Percentiles rank a stretch among this genome's conserved stretches.
phyloP scores from a whole-genome alignment of 2,113 vertebrate species.

The Sorex fumeus region DNA sequence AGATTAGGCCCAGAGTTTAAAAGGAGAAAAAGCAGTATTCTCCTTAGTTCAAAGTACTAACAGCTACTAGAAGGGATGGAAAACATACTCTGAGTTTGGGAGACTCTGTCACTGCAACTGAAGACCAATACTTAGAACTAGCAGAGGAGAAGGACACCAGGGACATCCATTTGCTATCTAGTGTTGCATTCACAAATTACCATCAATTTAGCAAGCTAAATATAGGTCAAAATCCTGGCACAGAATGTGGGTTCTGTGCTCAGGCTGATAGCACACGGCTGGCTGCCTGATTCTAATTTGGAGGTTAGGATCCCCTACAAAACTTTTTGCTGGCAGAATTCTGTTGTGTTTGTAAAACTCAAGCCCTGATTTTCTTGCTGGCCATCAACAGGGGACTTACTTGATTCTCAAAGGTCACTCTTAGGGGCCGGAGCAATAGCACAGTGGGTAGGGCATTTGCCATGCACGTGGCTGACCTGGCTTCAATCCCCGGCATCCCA shows the following conservation, averaged over 20 bases:
- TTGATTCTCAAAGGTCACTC: background rate
- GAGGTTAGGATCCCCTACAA: background rate
- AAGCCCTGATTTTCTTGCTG: background rate
- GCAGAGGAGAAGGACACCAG: background rate
- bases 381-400: background rate
- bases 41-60: background rate
- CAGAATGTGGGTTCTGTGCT: background rate
- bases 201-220: background rate
- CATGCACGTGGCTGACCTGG: too few species aligned
- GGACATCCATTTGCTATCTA: background rate
- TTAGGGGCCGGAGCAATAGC: too few species aligned
- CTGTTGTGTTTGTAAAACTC: background rate
- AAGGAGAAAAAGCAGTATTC: background rate
- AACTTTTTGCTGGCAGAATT: background rate
- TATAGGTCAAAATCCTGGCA: background rate
- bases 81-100: slow-evolving; percentile 22
- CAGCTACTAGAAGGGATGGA: background rate
- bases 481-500: too few species aligned
- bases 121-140: background rate
- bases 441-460: too few species aligned
- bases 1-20: background rate
- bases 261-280: background rate
- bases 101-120: slow-evolving; percentile 8
- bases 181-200: background rate
- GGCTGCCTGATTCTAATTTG: background rate